Evolutionary conservation across 1,140 invertebrate genomes (phyloP).

Genomic region (Popillia japonica): DNA sequence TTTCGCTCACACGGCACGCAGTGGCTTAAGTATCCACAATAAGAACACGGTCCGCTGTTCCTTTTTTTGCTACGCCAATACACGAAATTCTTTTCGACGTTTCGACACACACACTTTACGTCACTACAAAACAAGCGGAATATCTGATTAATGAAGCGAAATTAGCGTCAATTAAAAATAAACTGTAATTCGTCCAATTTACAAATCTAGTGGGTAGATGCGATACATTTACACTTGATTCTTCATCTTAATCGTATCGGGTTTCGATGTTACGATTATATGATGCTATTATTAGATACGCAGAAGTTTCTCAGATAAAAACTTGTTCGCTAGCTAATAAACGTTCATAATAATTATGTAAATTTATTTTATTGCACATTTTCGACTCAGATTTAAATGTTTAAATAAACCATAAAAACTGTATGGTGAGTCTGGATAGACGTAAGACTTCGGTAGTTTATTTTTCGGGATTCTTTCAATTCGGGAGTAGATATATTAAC

Average conservation of each 20-base stretch:
- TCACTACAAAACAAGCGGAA: background rate
- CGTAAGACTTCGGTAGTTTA: background rate
- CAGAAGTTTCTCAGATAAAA: background rate
- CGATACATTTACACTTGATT: too few species aligned
- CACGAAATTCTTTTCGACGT: conserved; percentile 9
- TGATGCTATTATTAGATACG: too few species aligned
- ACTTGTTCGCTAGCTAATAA: background rate
- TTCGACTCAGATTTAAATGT: background rate
- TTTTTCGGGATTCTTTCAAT: background rate
- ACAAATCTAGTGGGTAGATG: too few species aligned
- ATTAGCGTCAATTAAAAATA: conserved; percentile 4
- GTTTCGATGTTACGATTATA: too few species aligned
- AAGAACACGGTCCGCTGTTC: background rate
- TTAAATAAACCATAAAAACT: background rate
- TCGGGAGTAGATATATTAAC: background rate
- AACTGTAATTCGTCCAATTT: background rate
- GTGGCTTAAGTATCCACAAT: conserved; percentile 4
- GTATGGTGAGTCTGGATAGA: background rate
- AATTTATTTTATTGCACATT: background rate
- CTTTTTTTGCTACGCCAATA: background rate
- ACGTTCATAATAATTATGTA: background rate
- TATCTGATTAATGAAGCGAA: background rate
- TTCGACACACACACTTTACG: background rate
- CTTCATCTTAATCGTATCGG: too few species aligned
- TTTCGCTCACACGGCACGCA: background rate